Conservation (phyloP, 2,888 invertebrate species). For the Pachydiplax longipennis region DNA sequence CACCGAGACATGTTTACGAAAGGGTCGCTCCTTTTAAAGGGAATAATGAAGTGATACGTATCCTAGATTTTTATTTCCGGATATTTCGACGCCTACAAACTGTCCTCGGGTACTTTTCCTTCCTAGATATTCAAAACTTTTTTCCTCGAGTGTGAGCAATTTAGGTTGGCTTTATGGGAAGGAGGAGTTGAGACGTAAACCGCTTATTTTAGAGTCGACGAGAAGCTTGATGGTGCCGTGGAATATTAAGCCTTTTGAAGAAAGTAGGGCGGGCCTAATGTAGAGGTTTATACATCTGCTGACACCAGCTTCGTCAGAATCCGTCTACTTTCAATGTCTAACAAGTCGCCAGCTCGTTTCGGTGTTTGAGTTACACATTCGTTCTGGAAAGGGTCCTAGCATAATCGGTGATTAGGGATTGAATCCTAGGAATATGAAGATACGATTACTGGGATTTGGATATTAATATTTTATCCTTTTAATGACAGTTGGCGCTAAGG, state of each 20-base stretch:
- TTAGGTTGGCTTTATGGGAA: not conserved
- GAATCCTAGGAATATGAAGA: too few species aligned
- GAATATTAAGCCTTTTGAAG: not conserved
- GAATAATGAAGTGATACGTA: not conserved
- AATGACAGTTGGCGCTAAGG: too few species aligned
- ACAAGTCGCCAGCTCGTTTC: too few species aligned
- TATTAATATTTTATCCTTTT: too few species aligned
- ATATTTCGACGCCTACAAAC: not conserved
- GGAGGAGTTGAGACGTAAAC: not conserved
- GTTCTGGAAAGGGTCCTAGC: too few species aligned
- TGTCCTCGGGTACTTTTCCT: not conserved
- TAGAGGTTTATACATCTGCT: too few species aligned
- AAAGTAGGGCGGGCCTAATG: not conserved
- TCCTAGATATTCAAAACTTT: not conserved
- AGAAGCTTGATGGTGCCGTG: not conserved
- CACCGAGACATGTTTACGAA: not conserved
- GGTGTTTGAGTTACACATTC: too few species aligned
- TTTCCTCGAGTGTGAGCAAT: not conserved
- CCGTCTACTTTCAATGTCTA: too few species aligned
- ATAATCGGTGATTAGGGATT: too few species aligned
- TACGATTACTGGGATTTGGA: too few species aligned
- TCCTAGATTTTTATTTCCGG: not conserved
- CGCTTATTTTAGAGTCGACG: not conserved
- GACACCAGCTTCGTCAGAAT: too few species aligned
- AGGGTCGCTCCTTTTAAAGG: not conserved